Conservation (phyloP, 2,113 vertebrate genomes). For the Poeciliopsis occidentalis region DNA sequence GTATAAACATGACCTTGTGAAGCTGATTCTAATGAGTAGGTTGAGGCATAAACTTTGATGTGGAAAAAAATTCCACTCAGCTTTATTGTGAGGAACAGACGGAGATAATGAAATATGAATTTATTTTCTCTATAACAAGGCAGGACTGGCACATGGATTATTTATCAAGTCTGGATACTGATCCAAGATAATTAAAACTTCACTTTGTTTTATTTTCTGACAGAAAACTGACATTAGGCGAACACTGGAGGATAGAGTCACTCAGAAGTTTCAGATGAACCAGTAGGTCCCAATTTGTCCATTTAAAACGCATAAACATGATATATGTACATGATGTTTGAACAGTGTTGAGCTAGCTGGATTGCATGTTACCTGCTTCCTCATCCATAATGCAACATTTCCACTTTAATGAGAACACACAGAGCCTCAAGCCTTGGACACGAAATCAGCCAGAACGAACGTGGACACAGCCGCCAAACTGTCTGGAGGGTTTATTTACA, state of each 20-base stretch:
- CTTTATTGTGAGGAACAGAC: too few species aligned
- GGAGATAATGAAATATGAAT: neutral
- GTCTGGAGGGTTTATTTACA: too few species aligned
- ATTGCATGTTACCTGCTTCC: conserved; percentile 22
- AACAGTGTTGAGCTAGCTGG: conserved; percentile 39
- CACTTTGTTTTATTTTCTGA: neutral
- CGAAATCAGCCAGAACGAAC: too few species aligned
- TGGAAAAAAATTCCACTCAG: too few species aligned
- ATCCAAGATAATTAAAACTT: neutral
- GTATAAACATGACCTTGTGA: too few species aligned
- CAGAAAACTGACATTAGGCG: conserved; percentile 68
- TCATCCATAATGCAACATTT: conserved; percentile 72
- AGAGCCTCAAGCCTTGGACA: too few species aligned
- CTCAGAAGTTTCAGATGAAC: conserved; percentile 75
- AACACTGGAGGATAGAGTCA: conserved; percentile 65
- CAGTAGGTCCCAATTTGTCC: conserved; percentile 63
- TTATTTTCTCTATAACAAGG: neutral
- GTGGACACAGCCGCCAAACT: too few species aligned
- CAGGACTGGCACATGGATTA: neutral
- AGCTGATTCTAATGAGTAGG: too few species aligned
- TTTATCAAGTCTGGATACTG: neutral
- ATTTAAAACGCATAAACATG: too few species aligned
- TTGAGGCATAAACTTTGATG: too few species aligned
- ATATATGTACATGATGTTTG: neutral
- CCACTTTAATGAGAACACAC: conserved; percentile 61